A percentile compares a stretch with the other conserved stretches of the same genome.
Conservation (phyloP, 2,888 invertebrate species). For the Mantis religiosa region DNA sequence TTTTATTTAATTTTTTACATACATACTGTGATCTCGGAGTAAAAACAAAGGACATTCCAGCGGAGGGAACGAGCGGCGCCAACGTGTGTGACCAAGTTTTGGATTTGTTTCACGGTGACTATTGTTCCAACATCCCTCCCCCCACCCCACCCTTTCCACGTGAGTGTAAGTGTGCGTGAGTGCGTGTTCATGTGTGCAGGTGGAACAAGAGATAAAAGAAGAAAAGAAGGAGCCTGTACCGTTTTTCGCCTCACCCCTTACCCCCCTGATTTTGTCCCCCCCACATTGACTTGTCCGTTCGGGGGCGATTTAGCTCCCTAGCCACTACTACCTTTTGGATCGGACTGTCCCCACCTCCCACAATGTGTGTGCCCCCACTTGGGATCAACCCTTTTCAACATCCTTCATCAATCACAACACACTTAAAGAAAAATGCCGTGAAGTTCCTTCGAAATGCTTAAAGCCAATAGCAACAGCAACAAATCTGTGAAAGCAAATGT, state of each 20-base stretch:
- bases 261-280: not conserved
- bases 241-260: not conserved
- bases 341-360: not conserved
- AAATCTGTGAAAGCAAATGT: not conserved
- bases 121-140: not conserved
- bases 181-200: constrained; percentile 12
- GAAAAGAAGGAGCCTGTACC: not conserved
- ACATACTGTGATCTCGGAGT: not conserved
- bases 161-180: constrained; percentile 2
- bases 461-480: not conserved
- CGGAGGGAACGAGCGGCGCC: too few relatives aligned
- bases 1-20: constrained; percentile 9
- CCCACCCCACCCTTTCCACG: not conserved
- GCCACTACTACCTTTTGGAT: not conserved
- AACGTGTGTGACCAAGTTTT: not conserved
- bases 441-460: not conserved
- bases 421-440: not conserved
- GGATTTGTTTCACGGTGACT: not conserved
- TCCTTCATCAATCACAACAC: not conserved
- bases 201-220: not conserved
- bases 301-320: not conserved
- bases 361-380: not conserved
- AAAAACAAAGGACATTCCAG: not conserved
- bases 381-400: not conserved
- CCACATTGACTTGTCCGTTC: not conserved